A percentile compares a stretch with the other conserved stretches of the same genome.
Evolutionary conservation across 2,113 vertebrate species (phyloP).

Genomic region (Charadrius vociferus): DNA sequence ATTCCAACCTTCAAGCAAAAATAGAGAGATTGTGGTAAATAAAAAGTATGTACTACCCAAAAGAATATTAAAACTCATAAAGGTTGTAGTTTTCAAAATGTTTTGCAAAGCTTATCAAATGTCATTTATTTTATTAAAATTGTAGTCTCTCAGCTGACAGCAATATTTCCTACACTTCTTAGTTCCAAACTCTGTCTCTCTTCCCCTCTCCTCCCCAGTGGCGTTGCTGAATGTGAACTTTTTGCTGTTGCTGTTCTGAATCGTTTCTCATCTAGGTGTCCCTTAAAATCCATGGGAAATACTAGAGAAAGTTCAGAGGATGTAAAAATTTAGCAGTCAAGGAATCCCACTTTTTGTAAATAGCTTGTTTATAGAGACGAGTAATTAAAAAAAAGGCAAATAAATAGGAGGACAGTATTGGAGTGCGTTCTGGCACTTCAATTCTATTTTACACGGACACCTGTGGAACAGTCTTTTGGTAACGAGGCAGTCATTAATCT

Average conservation of each 20-base stretch:
- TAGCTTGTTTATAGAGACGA: not conserved
- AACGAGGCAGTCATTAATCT: not conserved
- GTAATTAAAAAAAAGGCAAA: not conserved
- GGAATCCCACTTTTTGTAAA: not conserved
- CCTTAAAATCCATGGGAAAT: not conserved
- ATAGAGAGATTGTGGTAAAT: not conserved
- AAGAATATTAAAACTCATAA: not conserved
- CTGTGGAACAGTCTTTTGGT: not conserved
- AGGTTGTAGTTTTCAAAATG: not conserved
- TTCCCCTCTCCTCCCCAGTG: accelerated
- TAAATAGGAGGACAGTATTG: not conserved
- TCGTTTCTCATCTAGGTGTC: not conserved
- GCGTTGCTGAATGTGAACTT: not conserved
- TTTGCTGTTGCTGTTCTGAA: not conserved
- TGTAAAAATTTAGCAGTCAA: not conserved
- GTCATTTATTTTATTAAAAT: not conserved
- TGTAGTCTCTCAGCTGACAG: not conserved
- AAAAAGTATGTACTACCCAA: not conserved
- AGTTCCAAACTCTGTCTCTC: not conserved
- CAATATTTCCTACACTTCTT: not conserved
- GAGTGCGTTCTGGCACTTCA: not conserved
- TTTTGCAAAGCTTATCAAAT: not conserved
- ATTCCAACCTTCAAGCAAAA: not conserved
- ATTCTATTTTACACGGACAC: not conserved
- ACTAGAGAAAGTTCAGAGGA: not conserved